These are phyloP conservation scores for Chromoteleia sp. DNA, from an alignment of 2,888 invertebrate species.

Conservation along the genomic window DNA sequence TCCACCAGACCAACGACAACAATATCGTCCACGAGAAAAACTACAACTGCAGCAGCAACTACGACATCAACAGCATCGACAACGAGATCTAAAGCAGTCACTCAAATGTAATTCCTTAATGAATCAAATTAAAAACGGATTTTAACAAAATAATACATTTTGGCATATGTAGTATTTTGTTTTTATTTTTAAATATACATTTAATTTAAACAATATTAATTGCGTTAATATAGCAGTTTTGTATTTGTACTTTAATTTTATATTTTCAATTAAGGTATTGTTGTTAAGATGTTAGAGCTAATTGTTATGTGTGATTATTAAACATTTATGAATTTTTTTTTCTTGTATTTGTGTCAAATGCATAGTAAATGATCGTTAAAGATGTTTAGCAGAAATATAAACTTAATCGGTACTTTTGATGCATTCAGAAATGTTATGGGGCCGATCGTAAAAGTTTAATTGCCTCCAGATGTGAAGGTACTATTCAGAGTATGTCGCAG, in stretches of 20 bases:
- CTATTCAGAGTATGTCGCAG: slow-evolving; percentile 20
- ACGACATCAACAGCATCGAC: slow-evolving; percentile 54
- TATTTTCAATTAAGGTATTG: too few relatives aligned
- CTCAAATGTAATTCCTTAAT: slow-evolving; percentile 1
- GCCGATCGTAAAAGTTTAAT: slow-evolving; percentile 34
- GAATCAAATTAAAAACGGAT: too few relatives aligned
- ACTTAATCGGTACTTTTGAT: slow-evolving; percentile 32
- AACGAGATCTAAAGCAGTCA: not conserved
- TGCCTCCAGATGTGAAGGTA: slow-evolving; percentile 32
- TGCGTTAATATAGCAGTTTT: too few relatives aligned
- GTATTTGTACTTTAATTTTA: too few relatives aligned
- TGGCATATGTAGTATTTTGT: too few relatives aligned
- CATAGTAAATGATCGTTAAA: not conserved
- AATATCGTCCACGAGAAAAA: not conserved
- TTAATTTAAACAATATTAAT: too few relatives aligned
- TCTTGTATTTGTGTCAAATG: not conserved
- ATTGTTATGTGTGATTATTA: too few relatives aligned
- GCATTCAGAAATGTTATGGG: slow-evolving; percentile 24
- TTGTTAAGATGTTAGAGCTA: too few relatives aligned
- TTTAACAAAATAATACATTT: too few relatives aligned
- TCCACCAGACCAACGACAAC: slow-evolving; percentile 69
- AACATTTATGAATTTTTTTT: too few relatives aligned
- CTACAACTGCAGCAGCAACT: slow-evolving; percentile 9
- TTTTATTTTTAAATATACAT: too few relatives aligned
- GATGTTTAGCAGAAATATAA: slow-evolving; percentile 5